Base-by-base conservation (phyloP, 2,113 vertebrate genomes). In the Carlito syrichta region DNA sequence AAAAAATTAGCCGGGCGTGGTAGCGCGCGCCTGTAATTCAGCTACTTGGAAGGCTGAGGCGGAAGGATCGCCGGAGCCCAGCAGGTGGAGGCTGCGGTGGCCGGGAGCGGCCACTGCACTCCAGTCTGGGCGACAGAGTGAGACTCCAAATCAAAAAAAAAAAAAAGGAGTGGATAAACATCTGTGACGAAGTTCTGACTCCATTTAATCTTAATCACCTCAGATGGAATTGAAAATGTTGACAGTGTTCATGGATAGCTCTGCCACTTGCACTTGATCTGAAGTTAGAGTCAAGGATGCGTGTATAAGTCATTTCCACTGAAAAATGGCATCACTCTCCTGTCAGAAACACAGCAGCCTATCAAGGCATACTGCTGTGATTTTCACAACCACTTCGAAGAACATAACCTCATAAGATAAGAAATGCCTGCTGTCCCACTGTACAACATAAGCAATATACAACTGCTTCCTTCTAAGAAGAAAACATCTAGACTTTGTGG, bases 381-480 rank as follows among this genome's bases (percentile, higher is more conserved):
- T 7, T 8, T 19, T 66, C 27, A 71, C 40, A 3, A 8, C 22
- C 27, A 13, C 35, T 50, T 40, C 52, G 45, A 45, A 22, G 32
- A 43, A 6, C 23, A 7, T 1, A 30, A 13, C 58, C 3, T 16
- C 6, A 0, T 2, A 5, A 10, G 56, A 0, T 0, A 10, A 56
- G 48, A 13, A 30, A 50, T 11, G 45, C 20, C 79, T 16, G 20
- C 32, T 5, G 13, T 2, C 17, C 35, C 35, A 0, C 35, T 0
- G 4, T 0, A 5, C 14, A 1, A 1, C 0, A 0, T 35, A 9
- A 27, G 52, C 60, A 12, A 20, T 25, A 10, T 0, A 1, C 3
- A 16, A 20, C 3, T 14, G 45, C 30, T 22, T 38, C 52, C 56
- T 43, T 73, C 48, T 9, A 54, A 16, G 77, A 58, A 60, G 25